Base-by-base conservation (phyloP, 2,888 invertebrate genomes). In the Drosophila maculinotata region DNA sequence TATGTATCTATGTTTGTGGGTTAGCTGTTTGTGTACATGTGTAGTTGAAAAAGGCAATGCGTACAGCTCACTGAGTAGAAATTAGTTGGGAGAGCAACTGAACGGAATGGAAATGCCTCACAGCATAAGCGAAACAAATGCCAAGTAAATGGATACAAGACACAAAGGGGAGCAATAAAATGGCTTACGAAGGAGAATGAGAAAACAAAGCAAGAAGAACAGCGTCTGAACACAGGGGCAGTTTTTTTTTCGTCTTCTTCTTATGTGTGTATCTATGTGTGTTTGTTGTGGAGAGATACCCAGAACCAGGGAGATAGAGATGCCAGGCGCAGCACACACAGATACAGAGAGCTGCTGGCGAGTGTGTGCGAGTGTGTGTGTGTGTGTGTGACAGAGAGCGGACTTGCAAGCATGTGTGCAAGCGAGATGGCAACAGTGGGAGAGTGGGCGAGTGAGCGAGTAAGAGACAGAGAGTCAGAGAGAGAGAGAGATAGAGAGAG, bases 161-260 rank as follows among this genome's bases (percentile, higher is more conserved):
- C 73, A 66, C 73, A 68, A 57, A 59, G 45, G 65, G 68, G 56
- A 70, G 69, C 69, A 76, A 69, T 82, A 80, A 86, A 86, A 81
- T 85, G 86, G 80, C 83, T 71, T n/a, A 47, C 80, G 72, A 82
- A 64, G 52, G 66, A 76, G 71, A 81, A 79, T 79, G 73, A 52
- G n/a, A 66, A 54, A 54, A 57, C 65, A 59, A 58, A 20, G 57
- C 31, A 20, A 17, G 44, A 49, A 49, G 49, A 54, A 60, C 36
- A 44, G 54, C 44, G 45, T 33, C 58, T 28, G 51, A 70, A 54
- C 30, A 51, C 57, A 80, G 72, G 73, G 71, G 68, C 63, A 69
- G 66, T 72, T 75, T 76, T 73, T 71, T 44, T 23, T 41, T 10
- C 6, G 7, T 20, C 9, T 9, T 28, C n/a, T 2, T 28, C 10